Evolutionary conservation across 1,140 invertebrate genomes (phyloP).

Genomic region (Lucilia cuprina): DNA sequence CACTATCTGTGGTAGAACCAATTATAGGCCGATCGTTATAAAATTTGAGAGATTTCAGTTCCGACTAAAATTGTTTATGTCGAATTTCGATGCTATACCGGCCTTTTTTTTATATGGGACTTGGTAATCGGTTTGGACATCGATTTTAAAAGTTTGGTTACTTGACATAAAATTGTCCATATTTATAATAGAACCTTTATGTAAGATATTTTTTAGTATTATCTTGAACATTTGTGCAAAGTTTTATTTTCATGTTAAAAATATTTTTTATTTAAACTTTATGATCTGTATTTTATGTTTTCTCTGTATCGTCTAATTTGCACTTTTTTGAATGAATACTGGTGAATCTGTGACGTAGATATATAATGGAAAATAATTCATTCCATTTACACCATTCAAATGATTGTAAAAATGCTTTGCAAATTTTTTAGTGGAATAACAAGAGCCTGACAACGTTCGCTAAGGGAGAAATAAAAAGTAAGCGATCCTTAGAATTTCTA

Average conservation of each 20-base stretch:
- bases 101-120: no score
- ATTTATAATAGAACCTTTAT: no score
- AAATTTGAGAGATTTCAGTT: no score
- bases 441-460: not conserved
- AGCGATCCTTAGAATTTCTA: not conserved
- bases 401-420: not conserved
- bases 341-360: not conserved
- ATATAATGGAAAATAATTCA: not conserved
- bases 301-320: not conserved
- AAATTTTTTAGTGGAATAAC: conserved; percentile 4
- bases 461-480: not conserved
- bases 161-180: no score
- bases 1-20: no score
- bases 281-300: not conserved
- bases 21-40: no score
- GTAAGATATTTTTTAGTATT: not conserved
- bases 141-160: no score
- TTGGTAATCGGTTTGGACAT: no score
- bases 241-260: no score
- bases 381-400: not conserved
- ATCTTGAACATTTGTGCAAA: not conserved
- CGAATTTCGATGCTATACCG: no score
- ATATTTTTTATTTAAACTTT: not conserved
- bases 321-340: not conserved
- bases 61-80: no score